These are phyloP conservation scores for Platalea minor DNA, from an alignment of 2,797 vertebrate genomes.

Conservation along the genomic window DNA sequence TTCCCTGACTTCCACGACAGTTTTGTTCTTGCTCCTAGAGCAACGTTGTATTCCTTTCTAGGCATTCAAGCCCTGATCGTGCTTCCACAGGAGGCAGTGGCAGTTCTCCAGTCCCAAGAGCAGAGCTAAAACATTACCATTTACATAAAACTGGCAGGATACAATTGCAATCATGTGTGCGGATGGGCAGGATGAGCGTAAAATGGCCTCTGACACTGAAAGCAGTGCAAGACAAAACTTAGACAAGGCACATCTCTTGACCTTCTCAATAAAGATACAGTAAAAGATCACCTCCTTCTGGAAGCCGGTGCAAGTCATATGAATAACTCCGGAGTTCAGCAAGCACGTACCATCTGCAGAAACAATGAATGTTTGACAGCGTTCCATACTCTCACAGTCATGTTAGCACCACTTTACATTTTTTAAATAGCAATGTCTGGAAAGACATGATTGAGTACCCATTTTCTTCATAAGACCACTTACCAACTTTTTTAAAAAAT, in stretches of 20 bases:
- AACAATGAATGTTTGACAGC: background rate
- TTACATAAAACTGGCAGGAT: too few relatives aligned
- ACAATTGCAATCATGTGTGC: background rate
- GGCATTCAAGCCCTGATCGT: too few relatives aligned
- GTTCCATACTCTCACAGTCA: background rate
- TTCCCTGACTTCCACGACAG: background rate
- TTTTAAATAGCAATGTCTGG: background rate
- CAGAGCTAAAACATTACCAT: too few relatives aligned
- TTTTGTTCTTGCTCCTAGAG: background rate
- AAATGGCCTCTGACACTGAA: background rate
- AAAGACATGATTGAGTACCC: background rate
- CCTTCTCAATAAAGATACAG: background rate
- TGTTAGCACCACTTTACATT: fast-evolving
- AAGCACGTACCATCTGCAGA: conserved; percentile 89
- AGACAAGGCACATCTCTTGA: background rate
- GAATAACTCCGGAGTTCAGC: conserved; percentile 88
- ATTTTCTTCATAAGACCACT: background rate
- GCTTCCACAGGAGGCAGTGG: too few relatives aligned
- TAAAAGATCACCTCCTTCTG: conserved; percentile 88
- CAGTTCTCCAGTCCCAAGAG: too few relatives aligned
- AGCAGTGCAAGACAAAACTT: background rate
- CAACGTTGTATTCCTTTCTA: too few relatives aligned
- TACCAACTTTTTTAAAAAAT: background rate
- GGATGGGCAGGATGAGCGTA: background rate
- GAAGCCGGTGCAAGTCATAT: conserved; percentile 89